Conservation (phyloP, 1,140 invertebrate species). For the Bombus sylvicola region DNA sequence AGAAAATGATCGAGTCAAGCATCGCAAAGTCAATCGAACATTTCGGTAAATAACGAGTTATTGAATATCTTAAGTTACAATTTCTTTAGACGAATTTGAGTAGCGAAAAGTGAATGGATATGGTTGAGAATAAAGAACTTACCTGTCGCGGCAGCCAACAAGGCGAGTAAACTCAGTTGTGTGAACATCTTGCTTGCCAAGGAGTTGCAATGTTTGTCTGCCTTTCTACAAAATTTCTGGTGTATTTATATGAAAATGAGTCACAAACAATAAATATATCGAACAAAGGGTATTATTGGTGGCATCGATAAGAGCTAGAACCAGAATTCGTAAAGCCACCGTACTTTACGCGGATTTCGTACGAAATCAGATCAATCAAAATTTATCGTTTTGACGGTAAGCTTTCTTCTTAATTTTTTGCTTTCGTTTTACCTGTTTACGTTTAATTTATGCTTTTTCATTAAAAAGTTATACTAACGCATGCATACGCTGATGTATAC, state of each 20-base stretch:
- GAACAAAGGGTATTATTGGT: neutral
- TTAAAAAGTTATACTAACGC: neutral
- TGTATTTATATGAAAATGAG: constrained; percentile 38
- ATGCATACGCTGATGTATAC: neutral
- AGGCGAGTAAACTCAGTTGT: neutral
- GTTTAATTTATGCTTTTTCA: neutral
- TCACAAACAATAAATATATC: neutral
- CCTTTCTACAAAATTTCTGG: too few species aligned
- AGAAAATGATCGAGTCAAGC: neutral
- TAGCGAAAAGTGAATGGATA: neutral
- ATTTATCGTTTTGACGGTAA: neutral
- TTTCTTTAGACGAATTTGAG: neutral
- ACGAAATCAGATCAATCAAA: neutral
- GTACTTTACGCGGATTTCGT: neutral
- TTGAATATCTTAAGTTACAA: neutral
- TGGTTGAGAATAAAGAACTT: neutral
- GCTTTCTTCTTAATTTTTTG: neutral
- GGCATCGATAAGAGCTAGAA: neutral
- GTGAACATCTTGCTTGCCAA: constrained; percentile 13
- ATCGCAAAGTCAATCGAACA: neutral
- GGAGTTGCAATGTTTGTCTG: neutral
- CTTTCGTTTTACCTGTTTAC: too few species aligned
- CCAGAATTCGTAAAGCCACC: neutral
- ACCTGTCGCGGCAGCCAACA: constrained; percentile 50
- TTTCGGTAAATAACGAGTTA: neutral